Base-by-base conservation (phyloP, 2,113 vertebrate genomes). In the Pachypanchax playfairii region DNA sequence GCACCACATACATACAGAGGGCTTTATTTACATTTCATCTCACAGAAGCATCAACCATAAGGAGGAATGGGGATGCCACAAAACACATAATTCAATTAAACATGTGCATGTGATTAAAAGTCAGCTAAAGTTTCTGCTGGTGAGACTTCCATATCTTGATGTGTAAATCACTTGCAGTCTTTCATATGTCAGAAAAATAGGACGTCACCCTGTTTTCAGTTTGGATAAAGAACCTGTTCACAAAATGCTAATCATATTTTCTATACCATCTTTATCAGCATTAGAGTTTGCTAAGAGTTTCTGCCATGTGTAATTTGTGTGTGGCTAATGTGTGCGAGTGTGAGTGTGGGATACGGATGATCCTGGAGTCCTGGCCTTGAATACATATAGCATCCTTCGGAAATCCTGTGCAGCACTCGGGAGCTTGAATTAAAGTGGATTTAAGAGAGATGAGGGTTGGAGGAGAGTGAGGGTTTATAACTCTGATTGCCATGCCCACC, bases 401-500 rank as follows among this genome's bases (percentile, higher is more conserved):
- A 21, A 48, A 28, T 28, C 60, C 41, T 12, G n/a, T 25, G 21
- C 53, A 42, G 41, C 60, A 64, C 54, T 76, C 64, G 73, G 42
- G 49, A 79, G 73, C 65, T 46, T 24, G 79, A 85, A 82, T 88
- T 80, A 86, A 77, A 75, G 73, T 57, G 80, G 84, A 87, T 90
- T 89, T 85, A 79, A 81, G 44, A 26, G 71, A 78, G 64, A 36
- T 33, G 31, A 73, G 65, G 35, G 51, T 31, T 70, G 65, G 48
- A 70, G 73, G 49, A 70, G 81, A 88, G 62, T 36, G 3, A 60
- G 69, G 49, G 68, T 87, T 88, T 87, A 87, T 78, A 74, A 71
- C 64, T 76, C 80, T 85, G 87, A 88, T 86, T 88, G 86, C 85
- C 80, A 73, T 74, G 73, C 85, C 78, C 60, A 65, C 77, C 67